Base-by-base conservation (phyloP, 2,113 vertebrate species). In the Caloenas nicobarica region DNA sequence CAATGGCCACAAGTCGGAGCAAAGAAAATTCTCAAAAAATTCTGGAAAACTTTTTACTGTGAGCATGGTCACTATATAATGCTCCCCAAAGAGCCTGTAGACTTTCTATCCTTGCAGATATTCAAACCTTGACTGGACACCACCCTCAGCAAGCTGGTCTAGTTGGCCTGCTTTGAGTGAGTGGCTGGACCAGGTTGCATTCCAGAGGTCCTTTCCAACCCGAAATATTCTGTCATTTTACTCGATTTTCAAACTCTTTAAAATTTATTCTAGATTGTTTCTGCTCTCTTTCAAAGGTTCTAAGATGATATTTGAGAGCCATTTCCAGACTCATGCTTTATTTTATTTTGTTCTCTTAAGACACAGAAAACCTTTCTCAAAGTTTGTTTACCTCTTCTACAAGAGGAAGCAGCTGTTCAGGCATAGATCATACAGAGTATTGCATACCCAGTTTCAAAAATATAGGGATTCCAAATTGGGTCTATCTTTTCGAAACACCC, bases 371-470 rank as follows among this genome's bases (percentile, higher is more conserved):
- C 7, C 10, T 57, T 73, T 57, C 48, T 62, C 36, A 74, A 77
- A 46, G 40, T 81, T 66, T 79, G 25, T 88, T 69, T 83, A 76
- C 71, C n/a, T 84, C 70, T 91, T 95, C 15, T 84, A 69, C 86
- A 61, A 58, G 61, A 66, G 40, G 81, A 96, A 91, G 53, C 24
- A 93, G 73, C 65, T 97, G 44, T 68, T 81, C 68, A 88, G 92
- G 62, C 31, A 2, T 28, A 77, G 65, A 58, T 46, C 8, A 5
- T 46, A 19, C 18, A 46, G 44, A 46, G 44, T 46, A 19, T 46
- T 46, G 18, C 44, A 46, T 19, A 46, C 44, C 44, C 44, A 46
- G 19, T 46, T 46, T 46, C 44, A 46, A 46, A 46, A 8, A 46
- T 19, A 46, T 46, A 46, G 44, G 44, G 44, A 46, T 46, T 46